Percentiles rank a stretch among this genome's conserved stretches.
Evolutionary conservation across 2,113 vertebrate species (phyloP).

Genomic region (Opisthocomus hoazin): DNA sequence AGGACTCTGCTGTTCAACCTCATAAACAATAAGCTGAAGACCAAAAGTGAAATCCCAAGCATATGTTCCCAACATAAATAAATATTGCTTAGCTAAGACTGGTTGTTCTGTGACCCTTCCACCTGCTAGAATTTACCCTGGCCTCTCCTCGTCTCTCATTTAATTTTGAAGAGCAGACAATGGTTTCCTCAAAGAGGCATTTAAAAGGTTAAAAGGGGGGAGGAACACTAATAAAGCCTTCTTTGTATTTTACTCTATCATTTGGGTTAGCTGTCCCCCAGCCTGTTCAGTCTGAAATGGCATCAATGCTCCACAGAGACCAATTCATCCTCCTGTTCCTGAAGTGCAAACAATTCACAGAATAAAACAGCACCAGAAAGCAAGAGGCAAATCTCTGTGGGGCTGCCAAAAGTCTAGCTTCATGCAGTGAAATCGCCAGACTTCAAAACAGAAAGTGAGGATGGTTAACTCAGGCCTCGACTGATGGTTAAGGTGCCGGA

Average conservation of each 20-base stretch:
- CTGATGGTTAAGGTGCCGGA: not conserved
- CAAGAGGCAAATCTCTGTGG: not conserved
- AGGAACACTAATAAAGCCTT: constrained; percentile 6
- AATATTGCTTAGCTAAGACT: not conserved
- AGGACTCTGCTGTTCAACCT: not conserved
- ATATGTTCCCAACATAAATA: not conserved
- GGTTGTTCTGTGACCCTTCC: not conserved
- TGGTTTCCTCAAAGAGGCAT: not conserved
- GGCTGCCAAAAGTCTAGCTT: not conserved
- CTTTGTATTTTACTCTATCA: constrained; percentile 46
- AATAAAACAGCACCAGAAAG: constrained; percentile 40
- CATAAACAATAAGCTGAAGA: not conserved
- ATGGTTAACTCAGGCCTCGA: not conserved
- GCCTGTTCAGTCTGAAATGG: constrained; percentile 42
- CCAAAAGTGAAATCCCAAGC: not conserved
- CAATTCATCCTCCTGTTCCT: constrained; percentile 42
- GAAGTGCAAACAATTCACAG: constrained; percentile 50
- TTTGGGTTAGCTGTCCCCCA: constrained; percentile 5
- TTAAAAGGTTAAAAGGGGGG: constrained; percentile 35
- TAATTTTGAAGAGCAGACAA: not conserved
- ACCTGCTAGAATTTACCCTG: constrained; percentile 4
- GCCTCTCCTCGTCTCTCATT: not conserved
- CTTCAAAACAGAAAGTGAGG: constrained; percentile 11
- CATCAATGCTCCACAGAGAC: constrained; percentile 14
- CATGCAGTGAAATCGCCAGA: not conserved